Evolutionary conservation across 2,113 vertebrate genomes (phyloP), one percentile per base, ranked within the genome.

Genomic region (Circaetus cinerascens): DNA sequence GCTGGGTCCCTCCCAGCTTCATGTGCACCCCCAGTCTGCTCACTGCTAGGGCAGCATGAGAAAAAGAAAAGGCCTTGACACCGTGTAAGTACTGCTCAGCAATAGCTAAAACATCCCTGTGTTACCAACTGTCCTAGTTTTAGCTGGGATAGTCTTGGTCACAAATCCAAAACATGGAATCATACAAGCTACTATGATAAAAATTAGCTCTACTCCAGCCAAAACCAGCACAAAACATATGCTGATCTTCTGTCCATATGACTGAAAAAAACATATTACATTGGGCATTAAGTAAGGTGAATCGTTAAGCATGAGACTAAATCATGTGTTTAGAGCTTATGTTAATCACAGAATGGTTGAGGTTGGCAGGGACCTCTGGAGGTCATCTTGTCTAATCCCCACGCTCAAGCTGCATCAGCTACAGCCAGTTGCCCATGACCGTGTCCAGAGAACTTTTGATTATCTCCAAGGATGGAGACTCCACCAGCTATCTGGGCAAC

Each of bases 31-130:
- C 7, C 7, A 85, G 29, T 4, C 45, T 45, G 6, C 26, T 18
- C 0, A 0, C 17, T 64, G 23, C 6, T 30, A 27, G 23, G 15
- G 14, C 32, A 34, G 17, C 13, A 13, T 9, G 34, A 27, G 9
- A 69, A 62, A 26, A 6, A 76, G 15, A 36, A 34, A 62, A 76
- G 25, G 1, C 14, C 30, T 2, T 22, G 11, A 29, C 3, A 2
- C 40, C 7, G 2, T 22, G 40, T n/a, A 63, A 69, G 34, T 5
- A 16, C 45, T 45, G 22, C 34, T 60, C 18, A 82, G 12, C 5
- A 9, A 34, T 3, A 51, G 10, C 38, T 45, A 75, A 41, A 82
- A n/a, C n/a, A 46, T 40, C 30, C 20, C 7, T 21, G 13, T 41
- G 16, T 83, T 55, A 18, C 9, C 40, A 62, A 30, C 17, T n/a